Evolutionary conservation across 2,888 invertebrate species (phyloP), one percentile per base, ranked within the genome.

Genomic region (Cryptocheilus praepositus): DNA sequence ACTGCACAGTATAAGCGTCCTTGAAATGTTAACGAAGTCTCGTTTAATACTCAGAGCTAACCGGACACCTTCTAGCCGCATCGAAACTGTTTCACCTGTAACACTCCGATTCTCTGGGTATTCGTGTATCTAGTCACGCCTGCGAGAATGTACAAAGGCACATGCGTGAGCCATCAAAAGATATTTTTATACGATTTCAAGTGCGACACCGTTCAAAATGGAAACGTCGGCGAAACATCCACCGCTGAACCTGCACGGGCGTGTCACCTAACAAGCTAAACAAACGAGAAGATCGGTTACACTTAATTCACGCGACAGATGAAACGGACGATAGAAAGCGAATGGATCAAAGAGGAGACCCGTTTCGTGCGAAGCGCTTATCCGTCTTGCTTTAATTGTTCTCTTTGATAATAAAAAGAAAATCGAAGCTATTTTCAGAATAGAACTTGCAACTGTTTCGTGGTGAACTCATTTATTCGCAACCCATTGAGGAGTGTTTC

Each of bases 41-140:
- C 11, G 56, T 2, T 44, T 7, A 43, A 44, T 15, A 44, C 15
- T 15, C 13, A 16, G 52, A 53, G 52, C 19, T n/a, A 19, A 36
- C 4, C 15, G 18, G 25, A 55, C 36, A 16, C 11, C 18, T 13
- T 55, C 16, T 15, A 18, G 16, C 15, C 54, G 55, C 28, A 16
- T 16, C 28, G 16, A 22, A 55, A 8, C 43, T 28, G 15, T 18
- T 28, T 68, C 60, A 67, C 53, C 44, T 46, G 67, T 55, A 54
- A 67, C 49, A 46, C 44, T 56, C 60, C 58, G 63, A 52, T 61
- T 73, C 66, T 74, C 70, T 79, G 58, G 67, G 76, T 77, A 77
- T 77, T 73, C 51, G 28, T 76, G 65, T 79, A 74, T 79, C 79
- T 79, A 79, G 79, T 79, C 79, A 79, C 78, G 74, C 71, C 70